These are phyloP conservation scores for Leptopilina syphax DNA, from an alignment of 2,888 invertebrate genomes.

Conservation along the genomic window DNA sequence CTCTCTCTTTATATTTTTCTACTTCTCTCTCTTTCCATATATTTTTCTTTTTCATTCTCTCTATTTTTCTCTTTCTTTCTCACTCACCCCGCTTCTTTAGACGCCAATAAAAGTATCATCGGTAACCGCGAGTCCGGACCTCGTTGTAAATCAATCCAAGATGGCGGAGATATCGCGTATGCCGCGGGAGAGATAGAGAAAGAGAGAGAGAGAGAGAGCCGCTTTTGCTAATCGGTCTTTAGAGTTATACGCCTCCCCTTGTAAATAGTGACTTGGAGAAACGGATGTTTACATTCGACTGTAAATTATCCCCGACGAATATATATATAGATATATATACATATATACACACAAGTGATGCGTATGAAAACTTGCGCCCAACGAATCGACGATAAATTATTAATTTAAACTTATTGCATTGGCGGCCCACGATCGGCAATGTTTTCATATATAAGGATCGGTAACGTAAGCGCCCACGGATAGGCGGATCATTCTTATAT, in stretches of 20 bases:
- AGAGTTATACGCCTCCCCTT: slow-evolving; percentile 67
- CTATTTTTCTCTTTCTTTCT: no score
- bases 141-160: slow-evolving; percentile 71
- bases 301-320: slow-evolving; percentile 68
- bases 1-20: no score
- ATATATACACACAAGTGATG: slow-evolving; percentile 31
- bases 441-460: slow-evolving; percentile 43
- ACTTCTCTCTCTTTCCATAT: no score
- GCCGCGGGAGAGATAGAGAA: slow-evolving; percentile 47
- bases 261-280: slow-evolving; percentile 63
- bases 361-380: slow-evolving; percentile 48
- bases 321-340: slow-evolving; percentile 44
- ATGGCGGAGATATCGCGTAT: slow-evolving; percentile 68
- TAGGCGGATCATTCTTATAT: slow-evolving; percentile 39
- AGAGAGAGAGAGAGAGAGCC: slow-evolving; percentile 4
- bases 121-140: slow-evolving; percentile 58
- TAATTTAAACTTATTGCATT: slow-evolving; percentile 63
- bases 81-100: no score
- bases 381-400: slow-evolving; percentile 66
- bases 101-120: slow-evolving; percentile 67
- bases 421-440: slow-evolving; percentile 45
- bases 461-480: slow-evolving; percentile 41
- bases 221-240: slow-evolving; percentile 64
- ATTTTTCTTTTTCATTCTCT: no score
- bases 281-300: slow-evolving; percentile 67